Conservation (phyloP, 2,888 invertebrate species). For the Empis livida region DNA sequence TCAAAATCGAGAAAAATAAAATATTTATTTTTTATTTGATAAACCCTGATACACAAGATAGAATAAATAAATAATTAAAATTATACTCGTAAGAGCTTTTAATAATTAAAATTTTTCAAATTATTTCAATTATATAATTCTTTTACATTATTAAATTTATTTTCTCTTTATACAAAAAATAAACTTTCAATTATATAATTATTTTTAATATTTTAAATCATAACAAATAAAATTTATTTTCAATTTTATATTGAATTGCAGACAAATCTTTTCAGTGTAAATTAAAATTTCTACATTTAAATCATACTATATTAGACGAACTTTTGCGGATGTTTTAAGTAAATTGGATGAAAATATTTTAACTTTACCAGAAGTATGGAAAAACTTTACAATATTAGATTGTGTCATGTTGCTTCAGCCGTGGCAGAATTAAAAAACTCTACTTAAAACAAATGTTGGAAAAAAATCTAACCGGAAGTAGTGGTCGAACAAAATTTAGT, state of each 20-base stretch:
- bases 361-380: no score
- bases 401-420: no score
- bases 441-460: no score
- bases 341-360: no score
- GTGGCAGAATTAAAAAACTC: no score
- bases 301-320: no score
- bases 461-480: no score
- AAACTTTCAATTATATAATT: slow-evolving; percentile 35
- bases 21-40: slow-evolving; percentile 38
- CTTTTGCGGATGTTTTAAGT: no score
- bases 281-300: no score
- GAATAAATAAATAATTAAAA: slow-evolving; percentile 45
- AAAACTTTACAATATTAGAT: no score
- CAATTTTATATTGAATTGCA: slow-evolving; percentile 19
- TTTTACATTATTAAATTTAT: slow-evolving; percentile 41
- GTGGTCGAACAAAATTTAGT: no score
- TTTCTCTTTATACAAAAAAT: slow-evolving; percentile 41
- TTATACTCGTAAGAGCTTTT: no score
- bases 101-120: slow-evolving; percentile 35
- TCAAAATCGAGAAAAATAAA: slow-evolving; percentile 46
- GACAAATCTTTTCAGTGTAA: slow-evolving; percentile 45
- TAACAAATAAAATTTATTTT: slow-evolving; percentile 20
- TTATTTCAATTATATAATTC: slow-evolving; percentile 43
- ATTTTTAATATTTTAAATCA: slow-evolving; percentile 31
- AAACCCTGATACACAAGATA: slow-evolving; percentile 65